Conservation (phyloP, 2,113 vertebrate genomes). For the Parus major region DNA sequence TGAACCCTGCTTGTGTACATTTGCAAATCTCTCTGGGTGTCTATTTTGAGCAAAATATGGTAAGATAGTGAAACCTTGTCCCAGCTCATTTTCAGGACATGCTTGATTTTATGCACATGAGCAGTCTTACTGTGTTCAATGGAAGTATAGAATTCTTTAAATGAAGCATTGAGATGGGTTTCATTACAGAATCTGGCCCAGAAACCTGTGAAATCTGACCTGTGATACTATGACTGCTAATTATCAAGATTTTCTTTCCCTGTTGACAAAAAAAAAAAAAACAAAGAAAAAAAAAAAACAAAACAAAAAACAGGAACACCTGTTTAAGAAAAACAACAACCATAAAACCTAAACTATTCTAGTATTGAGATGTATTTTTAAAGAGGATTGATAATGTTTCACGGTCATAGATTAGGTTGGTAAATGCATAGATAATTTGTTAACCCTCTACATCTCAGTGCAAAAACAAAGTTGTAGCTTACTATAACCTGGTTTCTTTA, state of each 20-base stretch:
- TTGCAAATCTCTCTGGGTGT: background rate
- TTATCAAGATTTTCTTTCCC: background rate
- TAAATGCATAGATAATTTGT: background rate
- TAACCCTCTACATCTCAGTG: background rate
- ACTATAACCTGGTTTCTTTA: background rate
- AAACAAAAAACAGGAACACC: background rate
- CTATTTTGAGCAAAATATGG: background rate
- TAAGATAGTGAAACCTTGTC: background rate
- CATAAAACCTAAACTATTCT: background rate
- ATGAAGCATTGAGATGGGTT: background rate
- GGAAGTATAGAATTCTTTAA: background rate
- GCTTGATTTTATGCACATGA: background rate
- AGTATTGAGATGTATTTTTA: background rate
- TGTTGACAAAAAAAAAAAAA: background rate
- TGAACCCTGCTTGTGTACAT: background rate
- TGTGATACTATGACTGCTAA: background rate
- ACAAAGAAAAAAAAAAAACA: background rate
- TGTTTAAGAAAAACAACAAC: background rate
- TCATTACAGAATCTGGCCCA: background rate
- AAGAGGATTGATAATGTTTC: background rate
- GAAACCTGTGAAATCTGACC: background rate
- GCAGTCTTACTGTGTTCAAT: background rate
- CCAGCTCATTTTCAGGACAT: background rate
- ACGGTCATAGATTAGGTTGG: background rate
- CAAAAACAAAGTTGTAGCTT: background rate